phyloP scores from a whole-genome alignment of 2,888 invertebrate species.

The Trichogramma evanescens region DNA sequence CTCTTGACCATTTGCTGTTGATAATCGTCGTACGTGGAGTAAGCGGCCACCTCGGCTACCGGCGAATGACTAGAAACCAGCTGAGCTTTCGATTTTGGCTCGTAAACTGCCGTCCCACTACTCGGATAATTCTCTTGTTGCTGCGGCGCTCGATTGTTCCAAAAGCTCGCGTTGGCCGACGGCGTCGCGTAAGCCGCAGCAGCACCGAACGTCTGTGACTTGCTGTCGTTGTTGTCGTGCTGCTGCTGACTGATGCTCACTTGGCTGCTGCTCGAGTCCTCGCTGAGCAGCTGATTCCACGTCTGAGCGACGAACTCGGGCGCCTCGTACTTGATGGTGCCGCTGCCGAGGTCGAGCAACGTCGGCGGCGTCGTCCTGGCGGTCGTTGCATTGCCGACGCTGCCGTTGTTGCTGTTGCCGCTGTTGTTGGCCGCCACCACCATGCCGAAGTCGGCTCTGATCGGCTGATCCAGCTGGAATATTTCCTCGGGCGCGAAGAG shows the following conservation, averaged over 20 bases:
- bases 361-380: constrained; percentile 62
- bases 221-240: not conserved
- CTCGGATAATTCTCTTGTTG: not conserved
- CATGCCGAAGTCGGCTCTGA: constrained; percentile 54
- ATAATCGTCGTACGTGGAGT: constrained; percentile 29
- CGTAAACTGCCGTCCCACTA: not conserved
- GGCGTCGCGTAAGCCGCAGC: not conserved
- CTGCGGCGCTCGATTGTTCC: not conserved
- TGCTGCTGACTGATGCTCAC: constrained; percentile 43
- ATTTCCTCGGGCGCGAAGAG: constrained; percentile 72
- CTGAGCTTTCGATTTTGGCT: constrained; percentile 10
- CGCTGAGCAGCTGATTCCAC: constrained; percentile 44
- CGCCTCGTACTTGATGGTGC: constrained; percentile 58
- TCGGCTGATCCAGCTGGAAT: constrained; percentile 68
- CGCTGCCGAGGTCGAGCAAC: constrained; percentile 65
- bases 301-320: constrained; percentile 30
- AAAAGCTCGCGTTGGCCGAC: not conserved
- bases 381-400: constrained; percentile 34
- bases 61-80: constrained; percentile 34
- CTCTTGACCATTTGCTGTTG: constrained; percentile 23
- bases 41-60: constrained; percentile 22
- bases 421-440: constrained; percentile 31
- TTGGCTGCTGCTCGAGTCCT: constrained; percentile 45
- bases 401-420: constrained; percentile 24
- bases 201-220: not conserved